phyloP scores from a whole-genome alignment of 2,797 vertebrate species.

The Notamacropus eugenii region DNA sequence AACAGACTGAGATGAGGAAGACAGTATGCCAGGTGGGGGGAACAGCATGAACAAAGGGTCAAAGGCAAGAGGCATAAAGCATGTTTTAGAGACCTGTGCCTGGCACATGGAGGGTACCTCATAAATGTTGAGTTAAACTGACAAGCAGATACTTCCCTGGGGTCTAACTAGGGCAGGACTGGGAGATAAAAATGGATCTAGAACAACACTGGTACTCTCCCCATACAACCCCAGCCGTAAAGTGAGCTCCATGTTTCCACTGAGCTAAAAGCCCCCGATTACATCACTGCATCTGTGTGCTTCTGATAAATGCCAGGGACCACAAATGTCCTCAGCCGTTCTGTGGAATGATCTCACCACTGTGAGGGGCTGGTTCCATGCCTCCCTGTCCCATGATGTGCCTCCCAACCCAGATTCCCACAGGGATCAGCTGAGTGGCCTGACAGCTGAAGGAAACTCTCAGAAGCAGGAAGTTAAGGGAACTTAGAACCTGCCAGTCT shows the following conservation, averaged over 20 bases:
- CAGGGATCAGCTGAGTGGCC: not conserved
- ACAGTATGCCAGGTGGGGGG: not conserved
- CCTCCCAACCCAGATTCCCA: not conserved
- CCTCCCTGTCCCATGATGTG: conserved; percentile 37
- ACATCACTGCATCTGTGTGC: conserved; percentile 82
- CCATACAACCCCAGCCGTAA: conserved; percentile 77
- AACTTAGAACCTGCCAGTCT: not conserved
- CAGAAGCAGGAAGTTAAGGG: not conserved
- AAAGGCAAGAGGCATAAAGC: conserved; percentile 14
- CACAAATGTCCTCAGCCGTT: conserved; percentile 82
- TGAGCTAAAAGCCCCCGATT: conserved; percentile 81
- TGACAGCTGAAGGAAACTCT: not conserved
- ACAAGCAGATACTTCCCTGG: not conserved
- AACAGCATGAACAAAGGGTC: not conserved
- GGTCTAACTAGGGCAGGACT: conserved; percentile 3
- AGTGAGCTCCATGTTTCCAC: conserved; percentile 85
- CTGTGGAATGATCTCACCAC: conserved; percentile 82
- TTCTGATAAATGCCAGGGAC: conserved; percentile 79
- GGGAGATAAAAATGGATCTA: not conserved
- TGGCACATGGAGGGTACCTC: not conserved
- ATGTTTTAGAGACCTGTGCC: not conserved
- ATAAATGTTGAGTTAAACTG: not conserved
- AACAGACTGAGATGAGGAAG: not conserved
- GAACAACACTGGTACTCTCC: conserved; percentile 19
- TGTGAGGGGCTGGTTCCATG: conserved; percentile 65